Base-by-base conservation (phyloP, 1,140 invertebrate genomes). In the Ceratosolen fusciceps region DNA sequence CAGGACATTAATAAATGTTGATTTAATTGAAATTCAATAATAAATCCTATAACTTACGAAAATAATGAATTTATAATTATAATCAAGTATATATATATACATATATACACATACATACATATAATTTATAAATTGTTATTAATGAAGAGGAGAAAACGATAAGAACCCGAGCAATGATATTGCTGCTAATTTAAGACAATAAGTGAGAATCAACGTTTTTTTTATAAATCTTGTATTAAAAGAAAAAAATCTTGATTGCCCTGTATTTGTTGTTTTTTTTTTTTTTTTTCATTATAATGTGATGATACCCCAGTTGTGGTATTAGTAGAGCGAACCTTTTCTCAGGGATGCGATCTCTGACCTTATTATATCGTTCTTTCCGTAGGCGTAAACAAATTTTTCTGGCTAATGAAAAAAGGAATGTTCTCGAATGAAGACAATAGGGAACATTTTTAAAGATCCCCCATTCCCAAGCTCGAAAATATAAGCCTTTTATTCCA, bases 341-440 rank as follows among this genome's bases (percentile, higher is more conserved):
- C 77, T 80, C 82, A 84, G 83, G 83, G 85, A 84, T 81, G 70
- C 82, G 84, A 86, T 83, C 84, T 84, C 62, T 84, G 83, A 83
- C 74, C 74, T 83, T 78, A 83, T 84, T 83, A 19, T 60, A 39
- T 65, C 49, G 16, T 75, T 34, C 26, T 19, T 47, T 5, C 37
- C 43, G 10, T 31, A 39, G 7, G 14, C 34, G 68, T 62, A 78
- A 78, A 58, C 67, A 78, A 60, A 47, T 71, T 78, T 60, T 78
- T 72, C 47, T 58, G 34, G n/a, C 16, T 47, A 37, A 37, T 37
- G 19, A n/a, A 3, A 65, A 37, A 37, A 14, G 56, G 31, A 65
- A 37, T 37, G 2, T 2, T 37, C 29, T 65, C 2, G 21, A 65
- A 65, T 65, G 7, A 65, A 65, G 21, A 37, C 24, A 37, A 65